Evolutionary conservation across 2,113 vertebrate genomes (phyloP), one percentile per base, ranked within the genome.

Genomic region (Clarias batrachus): DNA sequence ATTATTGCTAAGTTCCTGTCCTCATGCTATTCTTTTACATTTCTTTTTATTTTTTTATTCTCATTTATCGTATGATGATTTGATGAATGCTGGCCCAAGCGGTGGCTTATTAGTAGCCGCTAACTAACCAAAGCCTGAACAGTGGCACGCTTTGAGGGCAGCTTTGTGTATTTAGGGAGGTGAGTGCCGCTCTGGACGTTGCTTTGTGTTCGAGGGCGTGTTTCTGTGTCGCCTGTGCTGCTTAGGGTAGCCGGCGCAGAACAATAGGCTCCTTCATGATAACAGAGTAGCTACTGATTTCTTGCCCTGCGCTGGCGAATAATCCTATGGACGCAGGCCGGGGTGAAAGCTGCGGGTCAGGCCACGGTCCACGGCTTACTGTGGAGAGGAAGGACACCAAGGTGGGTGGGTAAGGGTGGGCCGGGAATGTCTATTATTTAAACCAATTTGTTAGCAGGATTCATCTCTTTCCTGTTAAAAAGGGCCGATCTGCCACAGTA

Each of bases 261-360:
- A 95, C 95, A 94, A 94, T 94, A 87, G 88, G 85, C 78, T 85
- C 84, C 89, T 94, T 95, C 90, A 94, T 89, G 87, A 93, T 92
- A 91, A 93, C 94, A 92, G 89, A 91, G 92, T 91, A 70, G 60
- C 93, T 81, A 91, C 91, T 93, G 93, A 94, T 92, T 91, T 91
- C 91, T 92, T 73, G 68, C 88, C 88, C 41, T 76, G 89, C 85
- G 88, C 87, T 85, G 90, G 90, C 87, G 92, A 93, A 93, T 92
- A 93, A 93, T 92, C 92, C 90, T 87, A 92, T 92, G 89, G 90
- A 89, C 89, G 90, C 87, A 90, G 91, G 87, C 90, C 59, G 2
- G 56, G 54, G 60, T 71, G 73, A 89, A 86, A 87, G 86, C 66
- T 71, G 84, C 86, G 84, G 84, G 88, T 85, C 19, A 89, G 84